These are phyloP conservation scores for Tipula unca DNA, from an alignment of 2,888 invertebrate species.

Conservation along the genomic window DNA sequence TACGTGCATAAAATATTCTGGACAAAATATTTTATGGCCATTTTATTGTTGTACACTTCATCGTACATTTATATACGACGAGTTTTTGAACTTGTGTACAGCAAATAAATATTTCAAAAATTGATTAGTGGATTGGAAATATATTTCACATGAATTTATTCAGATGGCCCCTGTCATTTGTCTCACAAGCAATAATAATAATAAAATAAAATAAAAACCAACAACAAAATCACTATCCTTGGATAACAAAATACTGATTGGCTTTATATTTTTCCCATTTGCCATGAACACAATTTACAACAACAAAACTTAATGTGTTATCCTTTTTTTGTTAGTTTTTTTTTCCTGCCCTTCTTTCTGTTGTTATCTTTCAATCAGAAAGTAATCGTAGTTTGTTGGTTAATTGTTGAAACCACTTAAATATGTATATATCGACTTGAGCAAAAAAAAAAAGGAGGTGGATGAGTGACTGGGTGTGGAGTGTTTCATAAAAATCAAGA, in stretches of 20 bases:
- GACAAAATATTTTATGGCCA: background rate
- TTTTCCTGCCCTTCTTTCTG: background rate
- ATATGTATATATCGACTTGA: background rate
- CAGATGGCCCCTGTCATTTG: background rate
- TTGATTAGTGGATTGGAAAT: background rate
- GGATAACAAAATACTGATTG: background rate
- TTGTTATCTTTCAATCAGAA: background rate
- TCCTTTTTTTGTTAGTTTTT: no score
- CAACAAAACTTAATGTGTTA: background rate
- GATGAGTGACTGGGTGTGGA: background rate
- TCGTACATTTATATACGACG: background rate
- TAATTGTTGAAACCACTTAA: slow-evolving; percentile 2
- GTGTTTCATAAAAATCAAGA: background rate
- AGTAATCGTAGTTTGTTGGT: background rate
- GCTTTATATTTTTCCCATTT: background rate
- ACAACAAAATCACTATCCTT: background rate
- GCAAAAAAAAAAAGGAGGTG: background rate
- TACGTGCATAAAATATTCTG: background rate
- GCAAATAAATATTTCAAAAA: background rate
- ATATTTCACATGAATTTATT: background rate
- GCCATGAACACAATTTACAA: background rate
- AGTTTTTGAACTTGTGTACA: background rate
- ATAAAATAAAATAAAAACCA: background rate
- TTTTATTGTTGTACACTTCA: background rate
- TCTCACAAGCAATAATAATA: background rate